Evolutionary conservation across 1,140 invertebrate species (phyloP).

Genomic region (Nephila pilipes): DNA sequence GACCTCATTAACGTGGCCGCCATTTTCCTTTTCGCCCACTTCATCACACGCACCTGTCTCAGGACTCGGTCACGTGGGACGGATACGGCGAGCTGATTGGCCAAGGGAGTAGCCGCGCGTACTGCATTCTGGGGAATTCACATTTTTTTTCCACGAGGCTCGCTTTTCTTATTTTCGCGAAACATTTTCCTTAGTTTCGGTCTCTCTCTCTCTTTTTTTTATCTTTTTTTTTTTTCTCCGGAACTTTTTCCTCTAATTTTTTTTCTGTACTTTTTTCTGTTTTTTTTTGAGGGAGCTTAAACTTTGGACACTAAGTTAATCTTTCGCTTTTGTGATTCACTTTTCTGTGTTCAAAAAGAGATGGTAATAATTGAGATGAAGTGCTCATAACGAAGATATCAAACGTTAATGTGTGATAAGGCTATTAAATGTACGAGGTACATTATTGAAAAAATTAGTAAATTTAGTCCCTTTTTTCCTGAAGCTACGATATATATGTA

Average conservation of each 20-base stretch:
- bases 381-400: neutral
- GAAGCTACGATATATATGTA: too few species aligned
- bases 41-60: conserved; percentile 77
- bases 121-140: conserved; percentile 39
- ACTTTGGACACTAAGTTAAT: conserved; percentile 37
- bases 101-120: neutral
- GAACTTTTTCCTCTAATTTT: conserved; percentile 47
- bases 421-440: too few species aligned
- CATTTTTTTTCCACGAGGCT: conserved; percentile 48
- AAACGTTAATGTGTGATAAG: neutral
- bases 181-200: conserved; percentile 58
- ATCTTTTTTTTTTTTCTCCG: conserved; percentile 47
- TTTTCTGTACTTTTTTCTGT: conserved; percentile 17
- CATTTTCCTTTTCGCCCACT: conserved; percentile 72
- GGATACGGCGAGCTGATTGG: conserved; percentile 56
- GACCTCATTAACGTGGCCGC: conserved; percentile 76
- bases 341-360: neutral
- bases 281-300: conserved; percentile 4
- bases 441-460: too few species aligned
- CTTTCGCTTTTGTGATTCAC: conserved; percentile 41
- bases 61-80: conserved; percentile 68
- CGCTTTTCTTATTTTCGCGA: conserved; percentile 63
- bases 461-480: too few species aligned
- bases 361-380: neutral
- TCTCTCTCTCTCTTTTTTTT: conserved; percentile 20